Evolutionary conservation across 2,113 vertebrate genomes (phyloP).

Genomic region (Synchiropus splendidus): DNA sequence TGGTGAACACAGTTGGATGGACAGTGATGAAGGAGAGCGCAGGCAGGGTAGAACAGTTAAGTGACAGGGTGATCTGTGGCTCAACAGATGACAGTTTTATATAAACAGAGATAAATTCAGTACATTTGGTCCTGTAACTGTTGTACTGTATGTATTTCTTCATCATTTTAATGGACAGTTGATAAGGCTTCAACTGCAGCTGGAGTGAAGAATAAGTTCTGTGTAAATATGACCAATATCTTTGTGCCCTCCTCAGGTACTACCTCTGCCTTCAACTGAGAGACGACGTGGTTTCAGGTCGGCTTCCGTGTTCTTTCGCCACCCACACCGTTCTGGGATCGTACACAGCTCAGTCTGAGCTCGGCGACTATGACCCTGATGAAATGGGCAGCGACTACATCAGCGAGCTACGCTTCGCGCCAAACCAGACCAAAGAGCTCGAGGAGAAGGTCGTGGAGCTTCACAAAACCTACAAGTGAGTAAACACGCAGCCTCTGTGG

Average conservation of each 20-base stretch:
- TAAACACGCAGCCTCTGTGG: too few relatives aligned
- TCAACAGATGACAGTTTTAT: too few relatives aligned
- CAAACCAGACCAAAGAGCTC: slow-evolving; percentile 90
- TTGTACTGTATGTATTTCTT: too few relatives aligned
- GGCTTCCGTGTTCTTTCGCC: slow-evolving; percentile 92
- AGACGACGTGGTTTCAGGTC: slow-evolving; percentile 87
- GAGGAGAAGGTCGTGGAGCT: slow-evolving; percentile 93
- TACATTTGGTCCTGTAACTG: too few relatives aligned
- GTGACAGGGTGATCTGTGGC: background rate
- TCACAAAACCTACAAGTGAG: slow-evolving; percentile 92
- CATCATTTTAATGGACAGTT: too few relatives aligned
- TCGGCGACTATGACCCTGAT: slow-evolving; percentile 87
- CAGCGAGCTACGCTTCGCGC: slow-evolving; percentile 86
- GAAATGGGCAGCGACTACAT: slow-evolving; percentile 82
- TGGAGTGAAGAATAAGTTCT: too few relatives aligned
- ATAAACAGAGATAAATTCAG: too few relatives aligned
- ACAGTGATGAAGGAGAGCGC: background rate
- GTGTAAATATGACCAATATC: background rate
- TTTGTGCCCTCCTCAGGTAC: slow-evolving; percentile 70
- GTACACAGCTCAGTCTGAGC: slow-evolving; percentile 88
- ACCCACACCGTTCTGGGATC: slow-evolving; percentile 88
- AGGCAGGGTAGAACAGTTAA: background rate
- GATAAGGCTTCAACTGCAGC: too few relatives aligned
- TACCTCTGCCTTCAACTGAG: slow-evolving; percentile 91
- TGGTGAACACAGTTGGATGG: too few relatives aligned